Conservation (phyloP, 2,113 vertebrate species). For the Bos javanicus region DNA sequence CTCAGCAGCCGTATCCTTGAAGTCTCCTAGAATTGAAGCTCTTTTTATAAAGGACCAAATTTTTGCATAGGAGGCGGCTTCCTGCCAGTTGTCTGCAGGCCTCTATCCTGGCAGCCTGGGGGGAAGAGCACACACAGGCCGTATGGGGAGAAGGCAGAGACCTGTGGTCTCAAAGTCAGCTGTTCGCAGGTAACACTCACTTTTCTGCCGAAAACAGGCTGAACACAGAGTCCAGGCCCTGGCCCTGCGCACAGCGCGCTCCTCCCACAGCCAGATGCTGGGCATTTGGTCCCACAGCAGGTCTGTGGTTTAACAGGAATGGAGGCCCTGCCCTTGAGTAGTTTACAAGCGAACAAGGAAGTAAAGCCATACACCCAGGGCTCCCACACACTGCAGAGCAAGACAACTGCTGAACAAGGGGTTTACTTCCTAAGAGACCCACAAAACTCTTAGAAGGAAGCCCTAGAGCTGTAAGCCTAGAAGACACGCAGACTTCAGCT, state of each 20-base stretch:
- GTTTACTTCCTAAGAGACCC: not conserved
- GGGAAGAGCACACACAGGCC: no score
- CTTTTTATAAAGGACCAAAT: not conserved
- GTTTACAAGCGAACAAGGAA: not conserved
- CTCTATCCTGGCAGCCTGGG: no score
- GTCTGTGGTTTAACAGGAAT: accelerated
- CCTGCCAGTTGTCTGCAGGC: not conserved
- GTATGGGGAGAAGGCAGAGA: not conserved
- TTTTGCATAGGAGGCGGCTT: constrained; percentile 28
- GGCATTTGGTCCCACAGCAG: not conserved
- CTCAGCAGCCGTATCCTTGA: constrained; percentile 8
- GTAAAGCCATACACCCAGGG: not conserved
- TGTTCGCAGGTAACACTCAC: not conserved
- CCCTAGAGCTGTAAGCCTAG: not conserved
- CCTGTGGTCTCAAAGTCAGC: not conserved
- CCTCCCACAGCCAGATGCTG: not conserved
- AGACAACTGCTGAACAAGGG: not conserved
- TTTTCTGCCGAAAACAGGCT: not conserved
- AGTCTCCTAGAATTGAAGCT: constrained; percentile 56
- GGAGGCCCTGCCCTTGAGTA: not conserved
- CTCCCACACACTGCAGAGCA: not conserved
- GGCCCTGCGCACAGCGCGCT: no score
- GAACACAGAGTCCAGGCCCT: not conserved
- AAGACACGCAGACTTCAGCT: not conserved
- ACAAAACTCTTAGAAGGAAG: not conserved